These are phyloP conservation scores for Diprion similis DNA, from an alignment of 1,140 invertebrate species.

Conservation along the genomic window DNA sequence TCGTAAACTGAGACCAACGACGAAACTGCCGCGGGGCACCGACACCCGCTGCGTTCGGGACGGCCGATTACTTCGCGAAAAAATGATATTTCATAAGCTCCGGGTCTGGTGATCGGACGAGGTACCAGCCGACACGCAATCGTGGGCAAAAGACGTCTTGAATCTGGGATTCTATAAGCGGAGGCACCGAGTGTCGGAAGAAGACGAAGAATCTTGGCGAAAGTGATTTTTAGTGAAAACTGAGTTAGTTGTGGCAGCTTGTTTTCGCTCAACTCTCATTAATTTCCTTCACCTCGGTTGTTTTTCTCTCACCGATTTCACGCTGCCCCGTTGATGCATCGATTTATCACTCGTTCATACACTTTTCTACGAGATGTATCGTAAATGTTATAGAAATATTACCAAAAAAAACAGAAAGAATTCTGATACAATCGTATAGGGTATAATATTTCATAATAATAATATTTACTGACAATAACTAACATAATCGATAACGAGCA, in stretches of 20 bases:
- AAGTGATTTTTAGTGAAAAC: background rate
- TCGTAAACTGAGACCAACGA: background rate
- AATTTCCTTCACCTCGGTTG: background rate
- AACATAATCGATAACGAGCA: background rate
- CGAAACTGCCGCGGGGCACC: background rate
- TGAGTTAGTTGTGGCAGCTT: background rate
- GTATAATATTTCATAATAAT: conserved; percentile 16
- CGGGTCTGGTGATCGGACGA: background rate
- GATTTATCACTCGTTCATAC: background rate
- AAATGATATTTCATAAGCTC: background rate
- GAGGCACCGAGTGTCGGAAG: too few relatives aligned
- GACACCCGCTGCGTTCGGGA: background rate
- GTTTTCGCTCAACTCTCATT: background rate
- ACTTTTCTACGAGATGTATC: conserved; percentile 1
- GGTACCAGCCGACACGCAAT: too few relatives aligned
- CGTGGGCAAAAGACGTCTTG: too few relatives aligned
- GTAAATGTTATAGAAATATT: conserved; percentile 11
- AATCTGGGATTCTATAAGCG: too few relatives aligned
- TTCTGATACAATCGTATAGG: conserved; percentile 10
- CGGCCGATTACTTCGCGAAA: conserved; percentile 3
- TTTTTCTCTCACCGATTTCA: background rate
- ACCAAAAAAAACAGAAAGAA: background rate
- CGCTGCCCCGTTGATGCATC: background rate
- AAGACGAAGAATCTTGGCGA: background rate
- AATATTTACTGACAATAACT: background rate